Conservation (phyloP, 2,797 vertebrate species). For the Epinephelus malabaricus region DNA sequence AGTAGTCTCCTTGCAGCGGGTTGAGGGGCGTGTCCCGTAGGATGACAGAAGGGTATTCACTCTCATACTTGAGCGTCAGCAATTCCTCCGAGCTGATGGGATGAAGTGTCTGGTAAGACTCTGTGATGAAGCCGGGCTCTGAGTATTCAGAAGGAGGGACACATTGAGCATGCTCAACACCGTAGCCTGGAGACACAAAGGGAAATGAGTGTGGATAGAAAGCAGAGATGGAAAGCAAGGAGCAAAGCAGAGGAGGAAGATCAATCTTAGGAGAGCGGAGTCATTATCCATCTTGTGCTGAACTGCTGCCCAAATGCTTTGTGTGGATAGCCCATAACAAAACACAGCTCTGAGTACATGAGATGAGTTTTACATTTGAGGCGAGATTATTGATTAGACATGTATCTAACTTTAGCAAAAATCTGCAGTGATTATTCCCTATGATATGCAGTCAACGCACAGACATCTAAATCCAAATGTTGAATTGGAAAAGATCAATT, state of each 20-base stretch:
- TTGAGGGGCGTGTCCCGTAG: slow-evolving; percentile 93
- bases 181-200: slow-evolving; percentile 89
- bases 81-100: slow-evolving; percentile 99
- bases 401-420: slow-evolving; percentile 10
- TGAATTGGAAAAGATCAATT: background rate
- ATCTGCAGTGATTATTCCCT: slow-evolving; percentile 4
- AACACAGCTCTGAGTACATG: slow-evolving; percentile 5
- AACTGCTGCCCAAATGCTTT: slow-evolving; percentile 22
- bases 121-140: slow-evolving; percentile 99
- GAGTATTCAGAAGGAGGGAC: slow-evolving; percentile 99
- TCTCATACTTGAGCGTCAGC: slow-evolving; percentile 98
- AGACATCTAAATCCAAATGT: background rate
- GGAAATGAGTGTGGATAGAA: slow-evolving; percentile 42
- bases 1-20: slow-evolving; percentile 94
- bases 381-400: slow-evolving; percentile 3
- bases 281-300: slow-evolving; percentile 43
- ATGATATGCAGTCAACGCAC: background rate
- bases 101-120: slow-evolving; percentile 99
- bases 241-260: slow-evolving; percentile 34
- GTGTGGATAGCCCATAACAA: slow-evolving; percentile 18
- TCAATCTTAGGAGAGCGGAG: slow-evolving; percentile 37
- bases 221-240: slow-evolving; percentile 39
- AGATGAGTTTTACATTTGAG: slow-evolving; percentile 27
- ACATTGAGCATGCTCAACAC: slow-evolving; percentile 98
- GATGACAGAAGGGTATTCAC: slow-evolving; percentile 93